phyloP scores from a whole-genome alignment of 2,797 vertebrate species.

The Gymnopithys bicolor region DNA sequence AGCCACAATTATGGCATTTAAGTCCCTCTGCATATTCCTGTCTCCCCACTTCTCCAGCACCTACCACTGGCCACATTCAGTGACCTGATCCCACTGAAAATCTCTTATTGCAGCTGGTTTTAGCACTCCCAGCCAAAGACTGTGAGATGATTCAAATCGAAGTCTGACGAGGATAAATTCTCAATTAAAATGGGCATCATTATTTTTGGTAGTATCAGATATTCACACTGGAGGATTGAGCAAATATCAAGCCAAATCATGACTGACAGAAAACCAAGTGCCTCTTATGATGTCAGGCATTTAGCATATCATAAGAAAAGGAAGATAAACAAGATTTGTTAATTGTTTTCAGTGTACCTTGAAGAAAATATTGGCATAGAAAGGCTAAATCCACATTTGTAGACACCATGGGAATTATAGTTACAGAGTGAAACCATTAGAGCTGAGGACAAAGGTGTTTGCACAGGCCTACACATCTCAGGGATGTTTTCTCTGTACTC shows the following conservation, averaged over 20 bases:
- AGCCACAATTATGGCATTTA: background rate
- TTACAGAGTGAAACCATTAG: background rate
- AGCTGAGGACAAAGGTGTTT: background rate
- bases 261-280: background rate
- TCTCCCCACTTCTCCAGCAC: background rate
- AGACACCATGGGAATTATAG: background rate
- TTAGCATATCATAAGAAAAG: background rate
- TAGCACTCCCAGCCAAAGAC: background rate
- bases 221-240: background rate
- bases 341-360: background rate
- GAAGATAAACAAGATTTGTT: background rate
- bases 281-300: accelerated
- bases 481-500: background rate
- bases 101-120: background rate
- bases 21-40: background rate
- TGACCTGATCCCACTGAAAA: background rate
- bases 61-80: background rate
- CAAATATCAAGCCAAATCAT: background rate
- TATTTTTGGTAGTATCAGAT: background rate
- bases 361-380: background rate
- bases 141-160: background rate
- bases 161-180: background rate
- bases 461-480: background rate
- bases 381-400: background rate
- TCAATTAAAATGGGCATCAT: background rate